Conservation (phyloP, 1,140 invertebrate species). For the Cecropterus lyciades region DNA sequence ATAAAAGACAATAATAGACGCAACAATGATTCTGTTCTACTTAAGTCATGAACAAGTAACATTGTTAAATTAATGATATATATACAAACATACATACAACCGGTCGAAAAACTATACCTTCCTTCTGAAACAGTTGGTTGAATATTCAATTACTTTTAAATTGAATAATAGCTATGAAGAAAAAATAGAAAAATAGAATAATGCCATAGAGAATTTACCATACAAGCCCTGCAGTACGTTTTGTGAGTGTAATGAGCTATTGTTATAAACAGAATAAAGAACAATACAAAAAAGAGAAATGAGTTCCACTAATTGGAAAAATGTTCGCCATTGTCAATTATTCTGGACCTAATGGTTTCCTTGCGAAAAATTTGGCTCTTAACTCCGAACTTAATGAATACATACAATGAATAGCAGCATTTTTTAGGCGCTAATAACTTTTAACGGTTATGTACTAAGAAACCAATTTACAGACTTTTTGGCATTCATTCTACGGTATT, state of each 20-base stretch:
- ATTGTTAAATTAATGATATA: no score
- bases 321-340: slow-evolving; percentile 6
- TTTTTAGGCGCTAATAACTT: background rate
- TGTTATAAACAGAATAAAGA: slow-evolving; percentile 3
- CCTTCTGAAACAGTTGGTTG: no score
- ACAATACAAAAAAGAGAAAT: slow-evolving; percentile 2
- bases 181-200: no score
- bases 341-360: slow-evolving; percentile 4
- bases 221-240: background rate
- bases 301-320: slow-evolving; percentile 7
- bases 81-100: no score
- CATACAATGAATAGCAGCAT: background rate
- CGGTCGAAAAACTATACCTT: no score
- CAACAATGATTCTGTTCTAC: no score
- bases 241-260: background rate
- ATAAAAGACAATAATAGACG: no score
- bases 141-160: no score
- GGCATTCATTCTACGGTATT: no score
- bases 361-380: slow-evolving; percentile 6
- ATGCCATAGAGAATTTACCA: background rate
- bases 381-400: slow-evolving; percentile 5
- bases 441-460: background rate
- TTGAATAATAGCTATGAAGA: no score
- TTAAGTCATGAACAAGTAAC: no score
- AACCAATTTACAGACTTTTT: no score